These are phyloP conservation scores for Centruroides vittatus DNA, from an alignment of 1,140 invertebrate species.

Conservation along the genomic window DNA sequence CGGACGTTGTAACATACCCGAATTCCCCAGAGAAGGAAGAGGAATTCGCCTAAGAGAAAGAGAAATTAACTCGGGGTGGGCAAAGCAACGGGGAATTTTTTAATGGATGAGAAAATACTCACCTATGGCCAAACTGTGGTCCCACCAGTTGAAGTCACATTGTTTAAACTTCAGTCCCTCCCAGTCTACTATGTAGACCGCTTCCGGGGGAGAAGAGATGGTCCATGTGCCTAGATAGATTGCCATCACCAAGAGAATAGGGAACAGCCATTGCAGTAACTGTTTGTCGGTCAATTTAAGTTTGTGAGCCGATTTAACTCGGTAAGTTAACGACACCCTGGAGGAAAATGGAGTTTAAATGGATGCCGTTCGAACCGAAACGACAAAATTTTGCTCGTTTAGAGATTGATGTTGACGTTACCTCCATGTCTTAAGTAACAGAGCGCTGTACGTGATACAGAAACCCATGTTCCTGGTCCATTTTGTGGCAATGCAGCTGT, in stretches of 20 bases:
- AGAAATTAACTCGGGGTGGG: too few species aligned
- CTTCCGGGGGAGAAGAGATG: constrained; percentile 55
- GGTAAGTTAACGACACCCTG: constrained; percentile 81
- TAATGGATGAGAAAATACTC: constrained; percentile 16
- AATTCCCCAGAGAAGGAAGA: constrained; percentile 80
- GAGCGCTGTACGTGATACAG: constrained; percentile 73
- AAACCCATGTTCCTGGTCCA: constrained; percentile 83
- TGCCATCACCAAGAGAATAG: constrained; percentile 69
- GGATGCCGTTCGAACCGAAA: not conserved
- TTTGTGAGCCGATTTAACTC: constrained; percentile 85
- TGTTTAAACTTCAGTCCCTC: constrained; percentile 66
- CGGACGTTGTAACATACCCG: constrained; percentile 74
- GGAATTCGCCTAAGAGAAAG: constrained; percentile 53
- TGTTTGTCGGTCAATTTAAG: constrained; percentile 82
- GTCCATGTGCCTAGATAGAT: constrained; percentile 83
- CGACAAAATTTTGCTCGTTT: too few species aligned
- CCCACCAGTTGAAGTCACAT: constrained; percentile 84
- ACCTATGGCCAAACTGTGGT: constrained; percentile 75
- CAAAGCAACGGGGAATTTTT: too few species aligned
- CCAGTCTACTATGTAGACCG: constrained; percentile 57
- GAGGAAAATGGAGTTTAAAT: constrained; percentile 18
- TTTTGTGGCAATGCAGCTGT: constrained; percentile 72
- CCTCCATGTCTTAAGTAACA: constrained; percentile 80
- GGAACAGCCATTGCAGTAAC: constrained; percentile 77
- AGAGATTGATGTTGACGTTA: not conserved